Conservation (phyloP, 2,797 vertebrate genomes). For the Siniperca obscura region DNA sequence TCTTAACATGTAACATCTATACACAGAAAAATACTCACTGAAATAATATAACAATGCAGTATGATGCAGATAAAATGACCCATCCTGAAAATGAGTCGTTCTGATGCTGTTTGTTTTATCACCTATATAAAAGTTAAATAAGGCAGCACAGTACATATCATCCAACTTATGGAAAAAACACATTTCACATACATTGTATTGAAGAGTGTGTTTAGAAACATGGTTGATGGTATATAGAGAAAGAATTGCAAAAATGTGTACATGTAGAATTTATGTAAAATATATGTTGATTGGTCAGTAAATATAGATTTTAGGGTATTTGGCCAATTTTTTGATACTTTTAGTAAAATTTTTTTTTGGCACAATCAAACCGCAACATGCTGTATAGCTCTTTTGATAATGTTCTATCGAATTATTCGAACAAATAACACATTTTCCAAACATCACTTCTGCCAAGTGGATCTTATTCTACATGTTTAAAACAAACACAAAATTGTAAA, state of each 20-base stretch:
- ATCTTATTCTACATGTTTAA: slow-evolving; percentile 30
- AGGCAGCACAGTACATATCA: slow-evolving; percentile 81
- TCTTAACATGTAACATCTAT: slow-evolving; percentile 62
- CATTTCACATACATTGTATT: slow-evolving; percentile 61
- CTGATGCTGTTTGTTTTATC: slow-evolving; percentile 59
- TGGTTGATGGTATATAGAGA: slow-evolving; percentile 23
- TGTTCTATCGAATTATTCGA: slow-evolving; percentile 5
- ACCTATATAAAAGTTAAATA: slow-evolving; percentile 74
- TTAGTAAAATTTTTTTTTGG: background rate
- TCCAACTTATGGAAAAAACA: slow-evolving; percentile 67
- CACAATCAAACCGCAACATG: slow-evolving; percentile 19
- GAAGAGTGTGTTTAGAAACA: slow-evolving; percentile 40
- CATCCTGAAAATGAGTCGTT: slow-evolving; percentile 36
- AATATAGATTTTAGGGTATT: slow-evolving; percentile 12
- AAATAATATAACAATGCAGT: slow-evolving; percentile 46
- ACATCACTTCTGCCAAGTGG: slow-evolving; percentile 10
- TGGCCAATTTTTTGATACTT: slow-evolving; percentile 3
- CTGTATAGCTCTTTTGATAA: background rate
- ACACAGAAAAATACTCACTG: slow-evolving; percentile 57
- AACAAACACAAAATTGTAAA: slow-evolving; percentile 20
- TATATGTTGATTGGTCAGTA: slow-evolving; percentile 18
- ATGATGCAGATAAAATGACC: slow-evolving; percentile 44
- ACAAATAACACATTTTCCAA: background rate
- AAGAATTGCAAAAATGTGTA: slow-evolving; percentile 30
- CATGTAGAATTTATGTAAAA: slow-evolving; percentile 21